A percentile compares a stretch with the other conserved stretches of the same genome.
phyloP scores from a whole-genome alignment of 2,888 invertebrate species.

The Melanargia galathea region DNA sequence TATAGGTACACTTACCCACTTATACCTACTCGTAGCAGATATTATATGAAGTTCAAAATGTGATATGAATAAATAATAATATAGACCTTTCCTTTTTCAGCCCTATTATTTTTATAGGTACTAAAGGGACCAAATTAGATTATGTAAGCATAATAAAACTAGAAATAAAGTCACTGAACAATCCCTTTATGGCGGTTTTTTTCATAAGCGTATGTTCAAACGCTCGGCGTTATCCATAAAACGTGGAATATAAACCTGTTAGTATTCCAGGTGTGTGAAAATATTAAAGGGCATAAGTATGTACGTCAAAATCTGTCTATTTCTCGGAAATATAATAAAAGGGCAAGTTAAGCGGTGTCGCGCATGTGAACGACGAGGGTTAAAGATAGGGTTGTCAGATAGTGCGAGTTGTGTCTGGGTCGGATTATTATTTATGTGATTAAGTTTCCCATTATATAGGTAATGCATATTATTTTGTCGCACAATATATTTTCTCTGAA shows the following conservation, averaged over 20 bases:
- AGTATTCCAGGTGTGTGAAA: conserved; percentile 1
- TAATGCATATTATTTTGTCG: neutral
- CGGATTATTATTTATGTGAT: neutral
- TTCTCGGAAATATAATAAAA: conserved; percentile 24
- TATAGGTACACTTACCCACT: no score
- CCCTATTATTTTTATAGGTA: neutral
- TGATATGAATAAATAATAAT: no score
- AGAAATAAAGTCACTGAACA: neutral
- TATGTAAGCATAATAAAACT: neutral
- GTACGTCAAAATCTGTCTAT: conserved; percentile 1
- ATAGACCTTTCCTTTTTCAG: no score
- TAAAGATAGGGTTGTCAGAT: conserved; percentile 18
- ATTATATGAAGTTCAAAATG: no score
- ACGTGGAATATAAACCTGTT: conserved; percentile 4
- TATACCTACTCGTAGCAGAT: no score
- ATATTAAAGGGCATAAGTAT: conserved; percentile 4
- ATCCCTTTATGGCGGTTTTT: conserved; percentile 1
- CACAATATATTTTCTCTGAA: neutral
- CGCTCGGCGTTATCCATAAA: conserved; percentile 8
- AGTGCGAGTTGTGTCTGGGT: neutral
- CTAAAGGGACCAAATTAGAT: neutral
- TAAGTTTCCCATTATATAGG: neutral
- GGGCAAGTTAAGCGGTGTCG: conserved; percentile 23
- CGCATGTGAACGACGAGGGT: conserved; percentile 34
- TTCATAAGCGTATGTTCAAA: conserved; percentile 9